Percentiles rank a stretch among this genome's conserved stretches.
phyloP scores from a whole-genome alignment of 2,113 vertebrate species.

The Anhinga rufa region DNA sequence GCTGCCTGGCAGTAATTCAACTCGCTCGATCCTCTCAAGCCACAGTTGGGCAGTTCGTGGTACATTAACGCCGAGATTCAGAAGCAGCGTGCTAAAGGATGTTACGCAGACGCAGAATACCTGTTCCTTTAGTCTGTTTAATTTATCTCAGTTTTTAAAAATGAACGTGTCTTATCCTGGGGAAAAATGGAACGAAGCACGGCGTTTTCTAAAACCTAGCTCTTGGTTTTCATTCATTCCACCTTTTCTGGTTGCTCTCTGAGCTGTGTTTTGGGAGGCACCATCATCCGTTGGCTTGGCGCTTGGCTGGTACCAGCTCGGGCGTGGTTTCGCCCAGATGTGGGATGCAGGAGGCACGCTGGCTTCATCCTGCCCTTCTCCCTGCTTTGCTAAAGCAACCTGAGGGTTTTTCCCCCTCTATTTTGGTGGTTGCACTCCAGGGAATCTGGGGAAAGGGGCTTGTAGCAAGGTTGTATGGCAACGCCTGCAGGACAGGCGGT shows the following conservation, averaged over 20 bases:
- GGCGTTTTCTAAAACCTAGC: not conserved
- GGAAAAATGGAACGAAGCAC: not conserved
- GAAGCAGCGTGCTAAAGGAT: not conserved
- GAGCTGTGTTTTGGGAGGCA: not conserved
- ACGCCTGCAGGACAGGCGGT: not conserved
- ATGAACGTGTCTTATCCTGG: not conserved
- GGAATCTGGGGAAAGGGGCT: not conserved
- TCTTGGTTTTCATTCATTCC: not conserved
- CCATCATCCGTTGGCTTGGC: not conserved
- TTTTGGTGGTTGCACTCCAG: not conserved
- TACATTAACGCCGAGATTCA: rapidly evolving
- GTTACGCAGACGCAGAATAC: rapidly evolving
- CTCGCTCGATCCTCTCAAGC: not conserved
- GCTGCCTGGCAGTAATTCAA: not conserved
- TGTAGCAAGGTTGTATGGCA: too few species aligned
- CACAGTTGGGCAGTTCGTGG: too few species aligned
- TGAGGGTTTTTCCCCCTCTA: not conserved
- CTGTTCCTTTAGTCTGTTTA: rapidly evolving
- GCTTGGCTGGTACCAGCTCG: not conserved
- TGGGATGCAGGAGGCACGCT: rapidly evolving
- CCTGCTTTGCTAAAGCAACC: not conserved
- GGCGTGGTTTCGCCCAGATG: not conserved
- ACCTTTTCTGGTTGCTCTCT: too few species aligned
- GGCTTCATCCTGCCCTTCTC: not conserved
- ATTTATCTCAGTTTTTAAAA: not conserved